These are phyloP conservation scores for Albula goreensis DNA, from an alignment of 2,113 vertebrate species.

Conservation along the genomic window DNA sequence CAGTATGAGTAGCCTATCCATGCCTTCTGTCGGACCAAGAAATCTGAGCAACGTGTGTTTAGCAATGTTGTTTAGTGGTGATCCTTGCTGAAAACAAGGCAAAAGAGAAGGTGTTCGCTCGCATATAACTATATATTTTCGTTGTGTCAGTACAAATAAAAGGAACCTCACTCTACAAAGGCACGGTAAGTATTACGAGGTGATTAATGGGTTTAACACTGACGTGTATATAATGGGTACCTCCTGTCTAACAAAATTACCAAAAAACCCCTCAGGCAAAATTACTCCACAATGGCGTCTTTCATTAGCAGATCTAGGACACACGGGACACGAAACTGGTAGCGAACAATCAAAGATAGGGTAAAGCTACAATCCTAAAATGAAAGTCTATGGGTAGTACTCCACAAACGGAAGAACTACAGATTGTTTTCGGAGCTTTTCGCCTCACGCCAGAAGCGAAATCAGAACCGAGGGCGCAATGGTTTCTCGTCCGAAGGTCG, in stretches of 20 bases:
- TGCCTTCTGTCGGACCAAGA: background rate
- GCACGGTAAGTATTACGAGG: slow-evolving; percentile 33
- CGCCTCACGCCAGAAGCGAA: slow-evolving; percentile 62
- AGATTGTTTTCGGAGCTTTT: slow-evolving; percentile 44
- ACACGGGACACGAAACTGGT: slow-evolving; percentile 64
- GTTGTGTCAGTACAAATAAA: slow-evolving; percentile 28
- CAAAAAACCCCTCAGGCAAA: slow-evolving; percentile 63
- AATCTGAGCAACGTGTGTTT: background rate
- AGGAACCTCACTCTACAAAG: slow-evolving; percentile 36
- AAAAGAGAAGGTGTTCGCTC: slow-evolving; percentile 16
- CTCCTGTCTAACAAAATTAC: slow-evolving; percentile 61
- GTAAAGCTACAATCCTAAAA: slow-evolving; percentile 24
- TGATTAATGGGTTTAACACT: slow-evolving; percentile 59
- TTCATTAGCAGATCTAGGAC: slow-evolving; percentile 69
- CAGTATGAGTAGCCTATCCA: background rate
- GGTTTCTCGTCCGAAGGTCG: slow-evolving; percentile 46
- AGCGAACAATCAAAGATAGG: slow-evolving; percentile 32
- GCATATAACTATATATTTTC: slow-evolving; percentile 11
- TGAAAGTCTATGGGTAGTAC: slow-evolving; percentile 42
- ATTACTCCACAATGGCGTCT: slow-evolving; percentile 82
- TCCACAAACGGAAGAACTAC: slow-evolving; percentile 40
- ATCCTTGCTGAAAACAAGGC: background rate
- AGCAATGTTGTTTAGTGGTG: background rate
- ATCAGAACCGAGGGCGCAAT: slow-evolving; percentile 56
- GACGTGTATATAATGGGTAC: slow-evolving; percentile 59